Evolutionary conservation across 1,140 invertebrate species (phyloP).

Genomic region (Lordiphosa collinella): DNA sequence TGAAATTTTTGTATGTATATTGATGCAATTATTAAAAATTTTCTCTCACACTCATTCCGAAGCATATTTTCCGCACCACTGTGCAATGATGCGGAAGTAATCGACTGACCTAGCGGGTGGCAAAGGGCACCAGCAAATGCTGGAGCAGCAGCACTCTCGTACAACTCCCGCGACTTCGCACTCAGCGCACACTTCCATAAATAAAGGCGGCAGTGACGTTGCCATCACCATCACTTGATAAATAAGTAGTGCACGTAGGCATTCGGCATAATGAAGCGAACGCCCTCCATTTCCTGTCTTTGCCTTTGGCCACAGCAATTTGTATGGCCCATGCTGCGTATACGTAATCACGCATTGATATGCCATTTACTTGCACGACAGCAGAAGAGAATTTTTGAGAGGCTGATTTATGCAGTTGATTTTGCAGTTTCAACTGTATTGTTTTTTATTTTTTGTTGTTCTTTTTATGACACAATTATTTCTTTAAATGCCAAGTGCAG

Average conservation of each 20-base stretch:
- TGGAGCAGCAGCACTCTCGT: background rate
- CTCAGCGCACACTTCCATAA: slow-evolving; percentile 47
- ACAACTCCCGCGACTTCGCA: slow-evolving; percentile 35
- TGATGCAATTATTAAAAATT: background rate
- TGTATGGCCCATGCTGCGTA: slow-evolving; percentile 59
- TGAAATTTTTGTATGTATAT: background rate
- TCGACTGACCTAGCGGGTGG: slow-evolving; percentile 44
- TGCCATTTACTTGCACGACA: slow-evolving; percentile 57
- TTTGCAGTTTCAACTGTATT: slow-evolving; percentile 64
- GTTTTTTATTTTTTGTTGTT: slow-evolving; percentile 27
- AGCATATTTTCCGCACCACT: slow-evolving; percentile 41
- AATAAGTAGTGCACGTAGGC: slow-evolving; percentile 76
- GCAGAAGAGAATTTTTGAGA: slow-evolving; percentile 16
- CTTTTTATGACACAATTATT: slow-evolving; percentile 33
- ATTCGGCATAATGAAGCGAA: slow-evolving; percentile 69
- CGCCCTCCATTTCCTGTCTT: slow-evolving; percentile 1
- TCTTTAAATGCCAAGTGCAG: slow-evolving; percentile 26
- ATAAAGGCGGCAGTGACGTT: slow-evolving; percentile 28
- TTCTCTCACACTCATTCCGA: slow-evolving; percentile 1
- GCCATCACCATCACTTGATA: slow-evolving; percentile 73
- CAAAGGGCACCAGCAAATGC: background rate
- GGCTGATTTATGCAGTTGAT: slow-evolving; percentile 64
- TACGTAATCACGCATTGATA: slow-evolving; percentile 76
- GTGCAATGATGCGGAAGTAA: slow-evolving; percentile 49
- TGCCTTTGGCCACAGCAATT: slow-evolving; percentile 25